Evolutionary conservation across 2,113 vertebrate species (phyloP), one percentile per base, ranked within the genome.

Genomic region (Trematomus loennbergii): DNA sequence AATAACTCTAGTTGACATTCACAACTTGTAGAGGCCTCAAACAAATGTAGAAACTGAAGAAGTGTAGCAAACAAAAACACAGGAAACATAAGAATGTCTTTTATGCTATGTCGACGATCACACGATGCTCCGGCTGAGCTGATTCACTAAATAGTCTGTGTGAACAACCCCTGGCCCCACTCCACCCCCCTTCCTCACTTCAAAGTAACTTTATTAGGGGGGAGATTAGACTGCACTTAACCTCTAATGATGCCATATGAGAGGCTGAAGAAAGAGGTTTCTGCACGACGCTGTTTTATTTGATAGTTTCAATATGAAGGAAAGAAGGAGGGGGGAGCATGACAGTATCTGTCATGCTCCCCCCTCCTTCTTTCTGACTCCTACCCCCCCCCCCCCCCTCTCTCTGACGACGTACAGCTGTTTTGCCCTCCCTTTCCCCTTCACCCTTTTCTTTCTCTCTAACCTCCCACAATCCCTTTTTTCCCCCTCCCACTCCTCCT

Each of bases 161-260:
- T 89, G 88, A 89, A 84, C 78, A 91, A 91, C 92, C 93, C 88
- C 92, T 94, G 93, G 89, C 86, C 85, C 80, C 61, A 50, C 72
- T 74, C 84, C 85, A 75, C 87, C 86, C 75, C 75, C 75, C 89
- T 96, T 94, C 95, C 94, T 94, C 92, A 96, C 96, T 97, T 97
- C 96, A 97, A 97, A 97, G 96, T 93, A 95, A 94, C 95, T 94
- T 94, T 96, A 96, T 96, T 95, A 96, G 95, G 88, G 91, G 93
- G 90, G 93, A 93, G 95, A 96, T 98, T 96, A 96, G 93, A 92
- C 89, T 95, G 91, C 95, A 93, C 95, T 97, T 97, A 96, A 97
- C 95, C 95, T 95, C 91, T 93, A 96, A 96, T 95, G 94, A 96
- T 62, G 81, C 88, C 79, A 79, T 90, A 78, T 78, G 84, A 89